phyloP scores from a whole-genome alignment of 2,888 invertebrate species.

The Cylindroiulus punctatus region DNA sequence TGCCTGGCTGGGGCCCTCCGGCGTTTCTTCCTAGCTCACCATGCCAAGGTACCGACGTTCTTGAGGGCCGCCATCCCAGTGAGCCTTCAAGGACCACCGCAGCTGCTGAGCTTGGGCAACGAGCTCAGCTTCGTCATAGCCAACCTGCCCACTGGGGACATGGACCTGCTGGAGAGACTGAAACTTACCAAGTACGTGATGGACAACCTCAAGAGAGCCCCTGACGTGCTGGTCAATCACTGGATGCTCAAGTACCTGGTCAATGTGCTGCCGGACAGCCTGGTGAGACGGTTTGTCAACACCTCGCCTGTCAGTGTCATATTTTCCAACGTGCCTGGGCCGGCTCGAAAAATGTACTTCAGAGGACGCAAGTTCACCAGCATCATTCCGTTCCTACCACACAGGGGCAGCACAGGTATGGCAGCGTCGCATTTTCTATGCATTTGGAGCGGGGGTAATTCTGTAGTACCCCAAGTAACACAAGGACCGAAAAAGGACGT shows the following conservation, averaged over 20 bases:
- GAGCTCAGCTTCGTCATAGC: constrained; percentile 49
- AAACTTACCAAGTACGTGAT: constrained; percentile 43
- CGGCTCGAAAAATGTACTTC: not conserved
- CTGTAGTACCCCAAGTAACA: too few relatives aligned
- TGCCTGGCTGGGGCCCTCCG: constrained; percentile 50
- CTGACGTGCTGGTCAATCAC: constrained; percentile 46
- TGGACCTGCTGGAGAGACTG: not conserved
- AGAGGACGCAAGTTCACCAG: constrained; percentile 20
- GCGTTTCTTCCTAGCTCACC: not conserved
- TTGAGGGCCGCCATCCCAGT: constrained; percentile 46
- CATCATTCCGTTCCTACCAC: constrained; percentile 46
- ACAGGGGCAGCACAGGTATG: constrained; percentile 50
- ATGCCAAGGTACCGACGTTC: not conserved
- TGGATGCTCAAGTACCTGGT: constrained; percentile 25
- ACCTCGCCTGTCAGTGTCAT: constrained; percentile 50
- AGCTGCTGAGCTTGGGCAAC: constrained; percentile 40
- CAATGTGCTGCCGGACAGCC: constrained; percentile 42
- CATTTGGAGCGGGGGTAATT: not conserved
- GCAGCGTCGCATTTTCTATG: not conserved
- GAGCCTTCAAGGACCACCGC: constrained; percentile 16
- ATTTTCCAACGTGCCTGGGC: constrained; percentile 53
- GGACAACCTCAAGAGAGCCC: constrained; percentile 48
- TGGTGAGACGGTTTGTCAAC: not conserved
- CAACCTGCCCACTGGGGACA: constrained; percentile 42
- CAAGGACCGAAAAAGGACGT: too few relatives aligned